Evolutionary conservation across 1,140 invertebrate species (phyloP), one percentile per base, ranked within the genome.

Genomic region (Octopus sinensis): DNA sequence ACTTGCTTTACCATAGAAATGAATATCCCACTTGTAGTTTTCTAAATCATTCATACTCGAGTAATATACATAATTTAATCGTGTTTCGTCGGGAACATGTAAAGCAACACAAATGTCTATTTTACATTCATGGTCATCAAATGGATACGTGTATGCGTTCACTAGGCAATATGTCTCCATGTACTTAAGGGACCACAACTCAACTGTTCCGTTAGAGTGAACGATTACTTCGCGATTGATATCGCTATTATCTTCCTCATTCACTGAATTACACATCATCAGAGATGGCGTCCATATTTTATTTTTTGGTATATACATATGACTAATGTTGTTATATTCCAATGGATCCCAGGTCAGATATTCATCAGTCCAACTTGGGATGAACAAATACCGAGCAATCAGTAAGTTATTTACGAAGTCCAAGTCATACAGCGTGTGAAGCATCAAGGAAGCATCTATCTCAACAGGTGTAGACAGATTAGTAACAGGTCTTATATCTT

Each of bases 231-330:
- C 68, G 30, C 30, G 6, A 73, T 12, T 5, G 68, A 73, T 23
- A 5, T 13, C 5, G 0, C 0, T 1, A 6, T 17, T 6, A 23
- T 6, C 30, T 9, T 13, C 0, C 6, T 73, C 68, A 6, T 73
- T 23, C 30, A n/a, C 68, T 5, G 68, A 73, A 92, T 90, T 90
- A 83, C 91, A 91, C 5, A 91, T 82, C 4, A 90, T 86, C 83
- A 92, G 90, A 82, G 92, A 91, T 1, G 91, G 91, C 23, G 89
- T 90, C 91, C 91, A 92, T 76, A 92, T 90, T 75, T 90, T 86
- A 7, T 84, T 84, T n/a, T 89, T 86, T 3, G 91, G 88, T 3
- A 92, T 81, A 53, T 91, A 86, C 23, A 92, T 88, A 75, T 91
- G 89, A 76, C 81, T 86, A 17, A 92, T 89, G 53, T 90, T 90